Evolutionary conservation across 2,113 vertebrate genomes (phyloP), one percentile per base, ranked within the genome.

Genomic region (Camelus dromedarius): DNA sequence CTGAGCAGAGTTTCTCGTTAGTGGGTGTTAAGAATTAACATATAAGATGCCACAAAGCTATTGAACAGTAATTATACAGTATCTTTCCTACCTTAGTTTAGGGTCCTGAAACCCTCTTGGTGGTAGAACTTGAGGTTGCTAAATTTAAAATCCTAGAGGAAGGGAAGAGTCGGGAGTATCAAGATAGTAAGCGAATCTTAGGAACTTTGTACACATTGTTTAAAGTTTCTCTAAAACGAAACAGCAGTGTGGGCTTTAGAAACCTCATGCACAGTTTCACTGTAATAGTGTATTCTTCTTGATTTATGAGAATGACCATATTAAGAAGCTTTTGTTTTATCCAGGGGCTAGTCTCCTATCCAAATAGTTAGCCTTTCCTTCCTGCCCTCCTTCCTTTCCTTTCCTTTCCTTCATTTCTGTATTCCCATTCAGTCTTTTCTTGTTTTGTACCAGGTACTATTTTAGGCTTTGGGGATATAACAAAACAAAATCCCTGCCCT

Each of bases 1-100:
- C 48, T 75, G 42, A 84, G 79, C n/a, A 69, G 52, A 66, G 35
- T 85, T 85, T 95, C 30, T 95, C 38, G 66, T 75, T 58, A 62
- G 10, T 66, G 52, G 64, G 35, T 91, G 26, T 80, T 81, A 67
- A 54, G 62, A 38, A 62, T 84, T 93, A 79, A 20, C 70, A 56
- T 83, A 6, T 32, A 85, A 85, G 52, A 80, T 64, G 54, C 38
- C 24, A 66, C 26, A 67, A 42, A 88, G 50, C 15, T 35, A 16
- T 54, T 42, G 10, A 73, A 90, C 18, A 22, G 56, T 75, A 38
- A 48, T 73, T 60, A 35, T 14, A 48, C 0, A 16, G 12, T 48
- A 52, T 76, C 77, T 89, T 82, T 60, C n/a, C 28, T 88, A 22
- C 19, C 38, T 86, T 64, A 89, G 19, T 5, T 88, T 67, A 30